Conservation (phyloP, 1,140 invertebrate species). For the Acyrthosiphon pisum region DNA sequence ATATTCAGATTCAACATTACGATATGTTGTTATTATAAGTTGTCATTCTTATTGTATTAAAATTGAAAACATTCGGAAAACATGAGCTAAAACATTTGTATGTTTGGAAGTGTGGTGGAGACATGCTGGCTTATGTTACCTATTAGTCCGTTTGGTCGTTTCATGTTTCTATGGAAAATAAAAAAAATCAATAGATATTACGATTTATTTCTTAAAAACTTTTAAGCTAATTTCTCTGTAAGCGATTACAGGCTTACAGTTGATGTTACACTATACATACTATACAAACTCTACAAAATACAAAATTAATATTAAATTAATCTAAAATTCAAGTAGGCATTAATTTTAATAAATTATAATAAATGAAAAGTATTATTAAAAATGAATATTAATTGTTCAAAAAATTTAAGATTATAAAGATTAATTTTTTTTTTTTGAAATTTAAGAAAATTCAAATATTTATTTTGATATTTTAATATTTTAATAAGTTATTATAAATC, state of each 20-base stretch:
- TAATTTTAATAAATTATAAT: background rate
- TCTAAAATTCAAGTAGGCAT: background rate
- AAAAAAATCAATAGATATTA: slow-evolving; percentile 51
- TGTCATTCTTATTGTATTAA: background rate
- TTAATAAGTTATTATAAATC: too few species aligned
- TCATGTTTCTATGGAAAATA: slow-evolving; percentile 24
- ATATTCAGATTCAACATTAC: background rate
- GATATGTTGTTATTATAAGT: background rate
- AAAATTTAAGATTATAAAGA: too few species aligned
- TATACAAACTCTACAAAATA: background rate
- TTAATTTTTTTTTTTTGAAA: too few species aligned
- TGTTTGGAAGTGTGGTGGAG: too few species aligned
- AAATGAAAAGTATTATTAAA: background rate
- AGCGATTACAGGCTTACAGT: background rate
- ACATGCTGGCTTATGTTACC: slow-evolving; percentile 19
- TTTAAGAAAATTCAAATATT: too few species aligned
- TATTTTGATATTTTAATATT: too few species aligned
- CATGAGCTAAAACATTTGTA: background rate
- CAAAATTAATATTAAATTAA: too few species aligned
- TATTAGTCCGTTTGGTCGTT: slow-evolving; percentile 45
- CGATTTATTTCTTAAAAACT: slow-evolving; percentile 41
- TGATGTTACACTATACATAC: background rate
- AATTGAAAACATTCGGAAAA: background rate
- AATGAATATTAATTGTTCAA: too few species aligned
- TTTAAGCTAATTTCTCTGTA: background rate